Evolutionary conservation across 1,140 invertebrate species (phyloP), one percentile per base, ranked within the genome.

Genomic region (Nautilus pompilius): DNA sequence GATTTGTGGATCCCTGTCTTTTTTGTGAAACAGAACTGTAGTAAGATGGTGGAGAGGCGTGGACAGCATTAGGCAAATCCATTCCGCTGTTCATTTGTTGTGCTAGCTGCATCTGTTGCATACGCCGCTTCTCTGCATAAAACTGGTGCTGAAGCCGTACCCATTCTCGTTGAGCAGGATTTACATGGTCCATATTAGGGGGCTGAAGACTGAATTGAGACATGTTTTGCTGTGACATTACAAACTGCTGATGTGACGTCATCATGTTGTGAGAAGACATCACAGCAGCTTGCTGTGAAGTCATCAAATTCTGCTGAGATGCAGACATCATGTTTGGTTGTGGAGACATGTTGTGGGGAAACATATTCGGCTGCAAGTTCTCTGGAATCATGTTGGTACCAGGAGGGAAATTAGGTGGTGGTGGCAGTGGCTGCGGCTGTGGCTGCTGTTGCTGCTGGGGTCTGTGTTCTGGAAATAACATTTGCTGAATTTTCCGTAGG

Each of bases 401-500:
- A 5, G 26, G 49, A 17, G 26, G 49, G 24, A 53, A 28, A 15
- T 28, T 28, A 6, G 26, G 24, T 4, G 49, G 49, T 3, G 49
- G 63, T 60, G 28, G 60, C 62, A 28, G 61, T 63, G n/a, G 59
- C 60, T 4, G 65, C 65, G 15, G 58, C 34, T 22, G 65, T 48
- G 20, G 41, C 51, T 61, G 60, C 67, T 49, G 24, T 29, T 61
- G 69, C 28, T 72, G 70, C 56, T 70, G 74, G 61, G 45, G 55
- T 63, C 69, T 59, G 61, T 77, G 70, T 57, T 94, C 92, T 0
- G 91, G 91, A 83, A 96, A 93, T 32, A 97, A 83, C 84, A 96
- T 89, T 78, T 93, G 90, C 70, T 95, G 91, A 88, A 98, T 93
- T 85, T 95, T 95, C 57, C 91, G 87, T 63, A 98, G 86, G 41